Base-by-base conservation (phyloP, 2,888 invertebrate species). In the Entomobrya multifasciata region DNA sequence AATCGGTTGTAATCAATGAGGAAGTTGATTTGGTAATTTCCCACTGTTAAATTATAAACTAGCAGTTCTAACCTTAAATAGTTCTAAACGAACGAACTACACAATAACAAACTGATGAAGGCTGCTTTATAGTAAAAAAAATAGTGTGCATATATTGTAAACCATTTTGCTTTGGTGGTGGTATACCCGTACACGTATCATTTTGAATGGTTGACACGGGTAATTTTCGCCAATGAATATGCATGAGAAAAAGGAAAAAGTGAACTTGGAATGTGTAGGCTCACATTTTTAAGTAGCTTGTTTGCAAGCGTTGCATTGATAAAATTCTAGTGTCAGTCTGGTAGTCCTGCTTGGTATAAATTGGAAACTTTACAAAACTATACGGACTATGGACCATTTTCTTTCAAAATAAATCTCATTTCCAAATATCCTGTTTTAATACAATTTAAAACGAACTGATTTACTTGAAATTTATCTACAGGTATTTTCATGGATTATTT, bases 141-240 rank as follows among this genome's bases (percentile, higher is more conserved):
- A 10, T 57, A 57, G 5, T n/a, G n/a, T n/a, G n/a, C n/a, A n/a
- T 36, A 57, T 22, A 22, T n/a, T 55, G 74, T 3, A 17, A 52
- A 74, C 30, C 52, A 17, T 47, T 52, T 55, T 72, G 25, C 25
- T 49, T n/a, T 27, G 15, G n/a, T 47, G 0, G 4, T 6, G 8
- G 36, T 36, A 36, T 47, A 47, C 13, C 20, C n/a, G 6, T 36
- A 25, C 49, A n/a, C 52, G 27, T 74, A 79, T 52, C 79, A 79
- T 74, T 74, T 80, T 20, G 86, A 72, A 62, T 52, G 74, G 79
- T 78, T 86, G 72, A 74, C 86, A 86, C 52, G 67, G 86, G 86
- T 80, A 86, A 86, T 86, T 86, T 86, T 86, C 86, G 74, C 86
- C 86, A 85, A 86, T 79, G 79, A 86, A 80, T 86, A 86, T 79